Evolutionary conservation across 64 coral and sea anemone species (phyloP), one percentile per base, ranked within the genome.

Genomic region (Pachyseris speciosa): DNA sequence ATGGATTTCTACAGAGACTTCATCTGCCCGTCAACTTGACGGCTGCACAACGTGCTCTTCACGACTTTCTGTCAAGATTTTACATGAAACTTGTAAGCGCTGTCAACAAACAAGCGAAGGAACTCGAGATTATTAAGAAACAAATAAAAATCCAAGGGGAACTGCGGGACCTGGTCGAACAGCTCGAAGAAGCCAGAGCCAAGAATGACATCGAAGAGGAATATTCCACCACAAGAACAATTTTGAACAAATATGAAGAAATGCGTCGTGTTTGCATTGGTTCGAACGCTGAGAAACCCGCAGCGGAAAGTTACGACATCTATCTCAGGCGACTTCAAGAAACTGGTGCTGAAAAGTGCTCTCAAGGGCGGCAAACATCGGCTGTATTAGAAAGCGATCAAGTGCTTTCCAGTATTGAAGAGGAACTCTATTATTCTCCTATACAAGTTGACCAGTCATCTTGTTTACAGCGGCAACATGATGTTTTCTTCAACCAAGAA

Each of bases 71-170:
- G 48, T 7, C 17, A 3, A 28, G 29, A 80, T 58, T 34, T 16
- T 59, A 80, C 48, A 17, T 22, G 19, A 22, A 59, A 22, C 47
- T 80, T 58, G 11, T 80, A 20, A 38, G 37, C 22, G 19, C 48
- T 6, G 38, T 80, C 13, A 34, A 80, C 49, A 80, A 80, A 37
- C 75, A 80, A 33, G 20, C 30, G 4, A 25, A 80, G 29, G 51
- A 80, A 58, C 75, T 80, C 9, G 5, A n/a, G 3, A 19, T 0
- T 9, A 55, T 80, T 80, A 29, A 80, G 37, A 80, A 80, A 32
- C 75, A 80, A n/a, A 58, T 80, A 19, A 34, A 37, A 5, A 59
- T 59, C 37, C 48, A 80, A 36, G 75, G 75, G 15, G 75, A 80
- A 27, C 6, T 80, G 7, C 75, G 51, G 1, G 75, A 80, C 8